Evolutionary conservation across 2,888 invertebrate genomes (phyloP).

Genomic region (Serrognathus titanus): DNA sequence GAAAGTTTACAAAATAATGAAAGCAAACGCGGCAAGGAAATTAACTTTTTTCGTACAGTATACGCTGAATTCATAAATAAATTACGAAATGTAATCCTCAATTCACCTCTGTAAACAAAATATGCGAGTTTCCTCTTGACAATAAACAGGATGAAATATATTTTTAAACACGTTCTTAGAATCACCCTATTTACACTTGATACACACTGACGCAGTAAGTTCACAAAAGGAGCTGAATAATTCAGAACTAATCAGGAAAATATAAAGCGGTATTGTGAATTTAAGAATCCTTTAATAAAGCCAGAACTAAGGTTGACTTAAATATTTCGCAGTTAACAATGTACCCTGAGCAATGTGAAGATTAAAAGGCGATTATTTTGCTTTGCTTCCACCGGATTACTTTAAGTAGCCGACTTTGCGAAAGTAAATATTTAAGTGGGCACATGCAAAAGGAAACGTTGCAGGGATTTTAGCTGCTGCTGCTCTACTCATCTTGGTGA

Average conservation of each 20-base stretch:
- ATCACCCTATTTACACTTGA: neutral
- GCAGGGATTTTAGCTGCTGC: constrained; percentile 17
- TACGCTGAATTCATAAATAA: too few species aligned
- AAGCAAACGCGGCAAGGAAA: too few species aligned
- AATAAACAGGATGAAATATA: too few species aligned
- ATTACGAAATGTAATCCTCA: too few species aligned
- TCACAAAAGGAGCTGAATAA: neutral
- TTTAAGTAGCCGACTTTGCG: constrained; percentile 40
- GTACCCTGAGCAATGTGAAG: constrained; percentile 38
- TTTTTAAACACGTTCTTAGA: neutral
- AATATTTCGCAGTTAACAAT: constrained; percentile 41
- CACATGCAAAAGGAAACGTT: constrained; percentile 23
- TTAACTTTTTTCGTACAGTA: too few species aligned
- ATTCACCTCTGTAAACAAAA: too few species aligned
- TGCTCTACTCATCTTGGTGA: constrained; percentile 19
- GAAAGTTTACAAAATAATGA: too few species aligned
- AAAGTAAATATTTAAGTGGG: constrained; percentile 44
- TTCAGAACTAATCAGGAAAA: constrained; percentile 1
- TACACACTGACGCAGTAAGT: neutral
- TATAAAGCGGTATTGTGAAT: constrained; percentile 1
- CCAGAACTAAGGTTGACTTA: constrained; percentile 26
- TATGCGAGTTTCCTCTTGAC: too few species aligned
- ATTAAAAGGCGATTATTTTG: constrained; percentile 44
- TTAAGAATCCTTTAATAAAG: constrained; percentile 1
- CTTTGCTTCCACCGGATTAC: constrained; percentile 40